These are phyloP conservation scores for Rapana venosa DNA, from an alignment of 2,888 invertebrate genomes.

Conservation along the genomic window DNA sequence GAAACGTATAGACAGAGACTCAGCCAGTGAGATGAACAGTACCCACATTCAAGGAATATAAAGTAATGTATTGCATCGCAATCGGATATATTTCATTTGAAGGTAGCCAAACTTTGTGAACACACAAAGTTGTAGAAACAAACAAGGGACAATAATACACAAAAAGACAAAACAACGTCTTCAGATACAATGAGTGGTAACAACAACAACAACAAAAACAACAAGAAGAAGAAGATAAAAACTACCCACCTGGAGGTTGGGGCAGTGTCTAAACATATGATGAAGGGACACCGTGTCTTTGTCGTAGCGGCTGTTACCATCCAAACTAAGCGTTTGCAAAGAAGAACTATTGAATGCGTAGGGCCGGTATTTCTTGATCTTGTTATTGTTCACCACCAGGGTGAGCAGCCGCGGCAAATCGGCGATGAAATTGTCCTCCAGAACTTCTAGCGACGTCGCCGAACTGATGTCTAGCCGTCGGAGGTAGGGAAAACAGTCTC, in stretches of 20 bases:
- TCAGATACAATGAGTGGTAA: too few relatives aligned
- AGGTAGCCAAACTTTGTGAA: too few relatives aligned
- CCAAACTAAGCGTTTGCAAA: background rate
- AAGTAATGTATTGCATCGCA: background rate
- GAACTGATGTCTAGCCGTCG: conserved; percentile 34
- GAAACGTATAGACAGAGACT: background rate
- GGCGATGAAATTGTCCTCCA: conserved; percentile 32
- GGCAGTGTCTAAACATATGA: conserved; percentile 20
- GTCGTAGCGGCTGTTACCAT: background rate
- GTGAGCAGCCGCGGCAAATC: conserved; percentile 25
- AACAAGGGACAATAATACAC: background rate
- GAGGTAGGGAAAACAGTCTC: conserved; percentile 9
- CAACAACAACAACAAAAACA: too few relatives aligned
- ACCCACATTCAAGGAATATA: background rate
- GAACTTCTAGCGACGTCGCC: background rate
- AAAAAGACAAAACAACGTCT: background rate
- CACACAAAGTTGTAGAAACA: background rate
- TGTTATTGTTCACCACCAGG: background rate
- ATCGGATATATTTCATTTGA: too few relatives aligned
- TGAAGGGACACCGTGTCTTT: background rate
- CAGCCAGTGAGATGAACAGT: background rate
- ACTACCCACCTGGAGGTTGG: conserved; percentile 9
- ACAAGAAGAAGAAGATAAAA: background rate
- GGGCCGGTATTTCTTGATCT: background rate
- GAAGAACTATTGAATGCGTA: conserved; percentile 25